Percentiles rank a stretch among this genome's conserved stretches.
These are phyloP conservation scores for Drosophila fuyamai DNA, from an alignment of 1,140 invertebrate species.

Conservation along the genomic window DNA sequence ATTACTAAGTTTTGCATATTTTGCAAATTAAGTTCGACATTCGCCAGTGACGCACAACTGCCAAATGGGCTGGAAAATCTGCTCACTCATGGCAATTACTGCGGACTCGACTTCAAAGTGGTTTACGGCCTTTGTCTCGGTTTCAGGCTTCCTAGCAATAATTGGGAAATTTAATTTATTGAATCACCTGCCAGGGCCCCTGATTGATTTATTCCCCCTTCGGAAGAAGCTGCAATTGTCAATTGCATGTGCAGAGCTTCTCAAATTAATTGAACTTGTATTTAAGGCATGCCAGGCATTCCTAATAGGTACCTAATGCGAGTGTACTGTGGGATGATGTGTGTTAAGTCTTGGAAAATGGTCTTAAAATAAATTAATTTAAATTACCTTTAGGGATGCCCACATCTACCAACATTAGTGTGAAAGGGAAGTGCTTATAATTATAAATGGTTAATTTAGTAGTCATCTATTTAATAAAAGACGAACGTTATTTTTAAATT, in stretches of 20 bases:
- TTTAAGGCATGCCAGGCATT: constrained; percentile 37
- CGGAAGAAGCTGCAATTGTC: constrained; percentile 25
- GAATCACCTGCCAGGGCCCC: constrained; percentile 25
- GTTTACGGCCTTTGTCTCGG: constrained; percentile 22
- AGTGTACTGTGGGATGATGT: constrained; percentile 4
- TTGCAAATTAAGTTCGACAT: constrained; percentile 42
- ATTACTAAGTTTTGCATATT: constrained; percentile 54
- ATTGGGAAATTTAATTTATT: constrained; percentile 37
- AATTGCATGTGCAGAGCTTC: constrained; percentile 17
- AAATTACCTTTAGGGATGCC: too few species aligned
- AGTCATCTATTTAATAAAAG: too few species aligned
- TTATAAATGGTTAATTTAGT: too few species aligned
- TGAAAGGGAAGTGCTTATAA: too few species aligned
- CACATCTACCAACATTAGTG: too few species aligned
- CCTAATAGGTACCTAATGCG: constrained; percentile 1
- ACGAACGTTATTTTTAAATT: too few species aligned
- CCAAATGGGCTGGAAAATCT: constrained; percentile 61
- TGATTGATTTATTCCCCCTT: constrained; percentile 44
- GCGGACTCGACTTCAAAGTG: constrained; percentile 12
- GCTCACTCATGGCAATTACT: constrained; percentile 60
- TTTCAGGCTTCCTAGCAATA: neutral
- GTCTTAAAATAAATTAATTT: neutral
- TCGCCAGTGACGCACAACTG: constrained; percentile 50
- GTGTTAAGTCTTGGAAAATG: neutral
- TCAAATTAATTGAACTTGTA: constrained; percentile 70